Evolutionary conservation across 2,113 vertebrate genomes (phyloP), one percentile per base, ranked within the genome.

Genomic region (Cyprinodon brontotheroides): DNA sequence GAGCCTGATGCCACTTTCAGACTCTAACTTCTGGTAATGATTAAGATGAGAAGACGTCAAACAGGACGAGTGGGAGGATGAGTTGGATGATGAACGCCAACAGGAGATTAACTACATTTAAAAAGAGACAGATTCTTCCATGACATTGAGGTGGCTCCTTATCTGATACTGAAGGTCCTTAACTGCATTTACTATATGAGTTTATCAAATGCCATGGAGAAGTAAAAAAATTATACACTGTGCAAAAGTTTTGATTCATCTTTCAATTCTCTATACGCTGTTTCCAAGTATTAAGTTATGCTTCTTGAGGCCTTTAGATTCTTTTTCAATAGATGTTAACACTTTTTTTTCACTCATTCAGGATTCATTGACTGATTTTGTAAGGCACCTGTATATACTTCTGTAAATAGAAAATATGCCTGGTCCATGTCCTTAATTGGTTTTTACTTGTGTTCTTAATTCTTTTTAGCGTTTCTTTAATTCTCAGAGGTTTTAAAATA

Each of bases 21-120:
- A 74, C 69, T 68, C 22, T 17, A 75, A 85, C 61, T 82, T 81
- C 41, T 83, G 71, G 29, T 62, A 74, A 64, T 88, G 87, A 91
- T 84, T 79, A 86, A 89, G 68, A 85, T 75, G 62, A 79, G 81
- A 82, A 72, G 43, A 2, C 37, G 87, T 88, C 78, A 83, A 84
- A 84, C 82, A 75, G 70, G 76, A 88, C 22, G 50, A 63, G 70
- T 68, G 37, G 75, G 75, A 82, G 79, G 82, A 87, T 81, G 65
- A 81, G 78, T 50, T 72, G 65, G 72, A 85, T 86, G 87, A 86
- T 64, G 69, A 80, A 90, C 72, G 82, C 61, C 74, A 79, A 59
- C 41, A 80, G 73, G 79, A 75, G 75, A 87, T 57, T 45, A 66
- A 86, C 70, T 61, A 68, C 74, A 79, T 83, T 87, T 75, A 78